phyloP scores from a whole-genome alignment of 2,113 vertebrate genomes.

The human region GRCh38 chr18:32124501-32125000 shows the following conservation, averaged over 20 bases:
- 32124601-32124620: constrained; percentile 18
- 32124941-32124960: neutral
- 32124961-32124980: constrained; percentile 7
- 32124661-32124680: neutral
- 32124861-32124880: neutral
- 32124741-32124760: constrained; percentile 86
- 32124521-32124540: neutral
- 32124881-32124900: neutral
- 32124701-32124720: constrained; percentile 50
- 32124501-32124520: neutral
- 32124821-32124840: constrained; percentile 86
- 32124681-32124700: constrained; percentile 37
- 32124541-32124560: neutral
- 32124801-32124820: constrained; percentile 88
- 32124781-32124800: constrained; percentile 87
- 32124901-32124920: constrained; percentile 8
- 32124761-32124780: constrained; percentile 88
- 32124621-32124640: neutral
- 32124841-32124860: constrained; percentile 84
- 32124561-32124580: constrained; percentile 9
- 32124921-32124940: constrained; percentile 22
- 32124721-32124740: constrained; percentile 80
- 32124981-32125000: neutral
- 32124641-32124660: neutral
- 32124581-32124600: neutral